Evolutionary conservation across 2,113 vertebrate genomes (phyloP).

Genomic region (Cichladusa arquata): DNA sequence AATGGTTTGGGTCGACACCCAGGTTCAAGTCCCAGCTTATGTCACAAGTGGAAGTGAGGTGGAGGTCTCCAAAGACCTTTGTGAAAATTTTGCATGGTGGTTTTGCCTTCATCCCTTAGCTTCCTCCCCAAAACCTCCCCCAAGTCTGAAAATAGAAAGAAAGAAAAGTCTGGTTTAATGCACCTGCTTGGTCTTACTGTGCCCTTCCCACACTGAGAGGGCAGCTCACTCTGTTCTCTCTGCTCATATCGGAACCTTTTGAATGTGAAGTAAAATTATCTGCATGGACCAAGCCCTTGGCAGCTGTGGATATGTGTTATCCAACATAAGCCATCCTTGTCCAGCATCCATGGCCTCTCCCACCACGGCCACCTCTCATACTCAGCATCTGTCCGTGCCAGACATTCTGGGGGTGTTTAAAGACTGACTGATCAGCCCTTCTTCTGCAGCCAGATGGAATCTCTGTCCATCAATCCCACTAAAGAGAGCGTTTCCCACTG

Average conservation of each 20-base stretch:
- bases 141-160: background rate
- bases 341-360: background rate
- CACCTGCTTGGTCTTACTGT: background rate
- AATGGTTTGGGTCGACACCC: background rate
- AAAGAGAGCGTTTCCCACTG: background rate
- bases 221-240: background rate
- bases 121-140: accelerated
- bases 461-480: background rate
- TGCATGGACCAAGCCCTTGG: background rate
- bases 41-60: background rate
- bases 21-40: slow-evolving; percentile 31
- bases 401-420: background rate
- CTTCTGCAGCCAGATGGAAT: background rate
- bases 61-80: background rate
- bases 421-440: background rate
- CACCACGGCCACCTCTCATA: background rate
- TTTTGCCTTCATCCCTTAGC: background rate
- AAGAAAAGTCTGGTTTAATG: background rate
- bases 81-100: background rate
- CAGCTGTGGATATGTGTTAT: background rate
- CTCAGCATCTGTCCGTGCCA: background rate
- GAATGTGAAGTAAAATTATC: background rate
- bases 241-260: background rate
- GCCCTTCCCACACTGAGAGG: background rate
- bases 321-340: background rate